These are phyloP conservation scores for Nothobranchius kuhntae DNA, from an alignment of 2,113 vertebrate genomes.

Conservation along the genomic window DNA sequence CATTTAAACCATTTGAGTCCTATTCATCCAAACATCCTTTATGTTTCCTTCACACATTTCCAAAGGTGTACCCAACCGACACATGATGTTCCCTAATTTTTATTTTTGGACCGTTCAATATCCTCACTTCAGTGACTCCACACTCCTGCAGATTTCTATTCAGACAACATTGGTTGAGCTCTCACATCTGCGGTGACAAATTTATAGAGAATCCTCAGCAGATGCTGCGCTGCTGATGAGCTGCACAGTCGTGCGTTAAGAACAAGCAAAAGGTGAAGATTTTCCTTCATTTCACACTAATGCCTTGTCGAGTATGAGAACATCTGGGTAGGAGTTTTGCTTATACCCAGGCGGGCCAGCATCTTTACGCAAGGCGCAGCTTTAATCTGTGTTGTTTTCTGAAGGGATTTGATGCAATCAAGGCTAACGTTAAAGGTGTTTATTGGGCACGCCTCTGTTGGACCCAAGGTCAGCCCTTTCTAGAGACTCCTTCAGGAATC, in stretches of 20 bases:
- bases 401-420: constrained; percentile 22
- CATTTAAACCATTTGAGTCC: too few species aligned
- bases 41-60: too few species aligned
- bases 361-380: not conserved
- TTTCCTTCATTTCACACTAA: not conserved
- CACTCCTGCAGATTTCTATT: too few species aligned
- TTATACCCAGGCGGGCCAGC: constrained; percentile 16
- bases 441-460: not conserved
- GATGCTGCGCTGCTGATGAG: constrained; percentile 26
- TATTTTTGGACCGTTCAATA: too few species aligned
- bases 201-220: constrained; percentile 18
- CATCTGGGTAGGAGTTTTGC: not conserved
- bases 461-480: constrained; percentile 4
- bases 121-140: too few species aligned
- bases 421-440: constrained; percentile 2
- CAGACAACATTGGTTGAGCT: not conserved
- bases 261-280: constrained; percentile 12
- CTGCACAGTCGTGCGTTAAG: constrained; percentile 3
- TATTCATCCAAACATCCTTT: too few species aligned
- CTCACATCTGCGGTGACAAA: constrained; percentile 18
- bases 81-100: too few species aligned
- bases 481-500: constrained; percentile 1
- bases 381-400: constrained; percentile 16
- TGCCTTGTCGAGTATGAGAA: constrained; percentile 33
- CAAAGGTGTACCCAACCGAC: too few species aligned